Conservation (phyloP, 2,113 vertebrate genomes). For the Anolis sagrei region DNA sequence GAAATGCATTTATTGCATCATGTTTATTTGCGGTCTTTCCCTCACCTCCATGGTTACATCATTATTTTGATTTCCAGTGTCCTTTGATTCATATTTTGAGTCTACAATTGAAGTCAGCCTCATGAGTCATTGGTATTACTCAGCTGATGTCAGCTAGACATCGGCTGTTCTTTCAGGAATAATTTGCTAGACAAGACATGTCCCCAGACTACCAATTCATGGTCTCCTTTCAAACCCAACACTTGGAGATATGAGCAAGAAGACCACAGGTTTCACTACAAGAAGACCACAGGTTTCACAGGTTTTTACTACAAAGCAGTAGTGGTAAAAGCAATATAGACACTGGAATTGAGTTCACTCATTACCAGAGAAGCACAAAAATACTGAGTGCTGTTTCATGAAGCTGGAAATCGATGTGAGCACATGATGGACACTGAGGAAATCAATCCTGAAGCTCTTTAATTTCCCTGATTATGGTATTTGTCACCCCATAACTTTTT, state of each 20-base stretch:
- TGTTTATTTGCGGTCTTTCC: background rate
- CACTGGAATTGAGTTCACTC: background rate
- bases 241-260: background rate
- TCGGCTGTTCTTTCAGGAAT: conserved; percentile 1
- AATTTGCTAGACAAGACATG: background rate
- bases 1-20: background rate
- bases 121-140: conserved; percentile 41
- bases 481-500: background rate
- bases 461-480: background rate
- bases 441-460: background rate
- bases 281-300: background rate
- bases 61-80: background rate
- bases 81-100: background rate
- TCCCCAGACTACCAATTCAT: conserved; percentile 14
- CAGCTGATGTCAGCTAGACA: conserved; percentile 24
- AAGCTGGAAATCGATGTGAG: background rate
- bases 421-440: background rate
- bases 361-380: background rate
- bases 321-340: background rate
- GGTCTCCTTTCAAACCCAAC: conserved; percentile 10
- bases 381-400: background rate
- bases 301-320: background rate
- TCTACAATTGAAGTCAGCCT: background rate
- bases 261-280: background rate
- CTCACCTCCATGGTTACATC: background rate